Conservation (phyloP, 2,888 invertebrate genomes). For the Diogma glabrata region DNA sequence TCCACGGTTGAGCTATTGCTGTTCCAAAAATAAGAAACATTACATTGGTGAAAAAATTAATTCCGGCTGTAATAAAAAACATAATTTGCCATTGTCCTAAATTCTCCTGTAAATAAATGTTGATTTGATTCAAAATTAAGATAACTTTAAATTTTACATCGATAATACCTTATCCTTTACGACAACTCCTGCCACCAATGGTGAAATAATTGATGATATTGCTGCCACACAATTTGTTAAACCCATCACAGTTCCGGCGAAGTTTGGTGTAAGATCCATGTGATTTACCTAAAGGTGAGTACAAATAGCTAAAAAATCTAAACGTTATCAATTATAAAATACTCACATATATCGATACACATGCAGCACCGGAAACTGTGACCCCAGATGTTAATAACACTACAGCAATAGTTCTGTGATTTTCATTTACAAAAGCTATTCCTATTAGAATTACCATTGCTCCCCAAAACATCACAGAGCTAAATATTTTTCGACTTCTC, state of each 20-base stretch:
- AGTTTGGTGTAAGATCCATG: constrained; percentile 67
- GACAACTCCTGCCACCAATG: constrained; percentile 51
- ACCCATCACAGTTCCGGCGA: constrained; percentile 68
- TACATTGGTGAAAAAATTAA: constrained; percentile 52
- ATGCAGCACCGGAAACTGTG: constrained; percentile 54
- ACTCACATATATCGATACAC: too few relatives aligned
- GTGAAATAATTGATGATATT: constrained; percentile 60
- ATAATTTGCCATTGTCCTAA: constrained; percentile 62
- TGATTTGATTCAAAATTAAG: too few relatives aligned
- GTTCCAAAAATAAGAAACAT: constrained; percentile 54
- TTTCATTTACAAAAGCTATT: constrained; percentile 37
- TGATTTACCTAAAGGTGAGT: constrained; percentile 54
- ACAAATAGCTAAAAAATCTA: too few relatives aligned
- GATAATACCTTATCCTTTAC: constrained; percentile 49
- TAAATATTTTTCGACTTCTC: constrained; percentile 13
- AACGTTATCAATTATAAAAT: too few relatives aligned
- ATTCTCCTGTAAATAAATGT: too few relatives aligned
- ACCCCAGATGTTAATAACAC: constrained; percentile 51
- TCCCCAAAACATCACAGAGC: constrained; percentile 41
- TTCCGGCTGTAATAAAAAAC: constrained; percentile 53
- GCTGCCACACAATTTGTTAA: constrained; percentile 60
- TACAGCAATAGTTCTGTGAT: constrained; percentile 37
- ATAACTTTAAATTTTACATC: too few relatives aligned
- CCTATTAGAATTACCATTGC: constrained; percentile 49
- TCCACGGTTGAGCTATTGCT: constrained; percentile 56